Evolutionary conservation across 2,797 vertebrate genomes (phyloP), one percentile per base, ranked within the genome.

Genomic region (Bradypodion pumilum): DNA sequence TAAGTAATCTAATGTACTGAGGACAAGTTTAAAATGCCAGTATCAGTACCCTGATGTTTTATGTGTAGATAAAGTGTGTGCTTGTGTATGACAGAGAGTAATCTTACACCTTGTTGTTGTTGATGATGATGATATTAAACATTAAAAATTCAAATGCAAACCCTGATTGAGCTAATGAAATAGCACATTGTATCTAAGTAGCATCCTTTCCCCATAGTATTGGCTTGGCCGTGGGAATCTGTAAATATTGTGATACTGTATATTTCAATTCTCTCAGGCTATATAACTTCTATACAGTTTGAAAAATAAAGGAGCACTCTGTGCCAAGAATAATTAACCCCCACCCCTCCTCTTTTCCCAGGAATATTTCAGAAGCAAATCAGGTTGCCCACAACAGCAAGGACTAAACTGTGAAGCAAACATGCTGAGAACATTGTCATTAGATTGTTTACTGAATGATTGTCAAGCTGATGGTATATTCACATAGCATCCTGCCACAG

Each of bases 251-350:
- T 70, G 81, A 40, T 82, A 23, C 10, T 19, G 15, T 32, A 79
- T 78, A 29, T 74, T 69, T 32, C 69, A 85, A 74, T 85, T 74
- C 80, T 82, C 86, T 74, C 62, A 84, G 65, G 44, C 0, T 42
- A 60, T 42, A 60, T 21, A 23, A 75, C 19, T 4, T 66, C 1
- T 3, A 85, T 70, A 74, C 25, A 37, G 40, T 81, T 80, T 32
- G 32, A 2, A 79, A 76, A 78, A 88, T 44, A 49, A 82, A 78
- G 63, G 52, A 37, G 4, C 13, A 46, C 12, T 59, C 49, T 72
- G 56, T 70, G 69, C 44, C 80, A 88, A 68, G 32, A 75, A 82
- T 78, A 82, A 79, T 82, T 69, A 85, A 81, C 69, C 52, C 70
- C 16, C 56, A 81, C 52, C 49, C 76, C 44, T 73, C 60, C 63